Conservation (phyloP, 1,140 invertebrate genomes). For the Neodiprion fabricii region DNA sequence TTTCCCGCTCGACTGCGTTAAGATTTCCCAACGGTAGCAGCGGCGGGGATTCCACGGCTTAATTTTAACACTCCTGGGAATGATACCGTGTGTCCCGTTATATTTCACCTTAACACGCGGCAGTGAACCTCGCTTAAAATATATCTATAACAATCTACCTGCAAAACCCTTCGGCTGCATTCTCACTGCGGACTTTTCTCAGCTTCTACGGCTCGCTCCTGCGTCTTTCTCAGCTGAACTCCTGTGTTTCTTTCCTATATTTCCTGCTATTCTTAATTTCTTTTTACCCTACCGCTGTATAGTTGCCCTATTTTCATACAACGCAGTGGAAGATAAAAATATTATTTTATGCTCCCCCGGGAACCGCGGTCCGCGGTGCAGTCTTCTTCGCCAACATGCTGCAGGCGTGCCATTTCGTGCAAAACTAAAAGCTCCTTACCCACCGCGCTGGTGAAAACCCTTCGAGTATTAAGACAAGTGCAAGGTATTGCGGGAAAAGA, state of each 20-base stretch:
- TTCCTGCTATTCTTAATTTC: background rate
- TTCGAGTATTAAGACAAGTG: too few relatives aligned
- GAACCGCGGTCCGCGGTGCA: too few relatives aligned
- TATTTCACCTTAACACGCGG: background rate
- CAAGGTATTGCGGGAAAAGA: too few relatives aligned
- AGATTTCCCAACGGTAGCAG: slow-evolving; percentile 29
- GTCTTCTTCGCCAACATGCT: too few relatives aligned
- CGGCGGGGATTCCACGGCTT: slow-evolving; percentile 22
- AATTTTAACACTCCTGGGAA: slow-evolving; percentile 39
- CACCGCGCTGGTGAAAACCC: too few relatives aligned
- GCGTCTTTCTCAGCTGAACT: background rate
- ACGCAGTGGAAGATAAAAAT: too few relatives aligned
- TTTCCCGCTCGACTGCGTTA: slow-evolving; percentile 32
- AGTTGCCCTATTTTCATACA: too few relatives aligned
- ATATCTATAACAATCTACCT: background rate
- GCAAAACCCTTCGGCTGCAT: background rate
- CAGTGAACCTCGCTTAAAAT: background rate
- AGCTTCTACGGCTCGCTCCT: background rate
- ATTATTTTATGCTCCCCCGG: too few relatives aligned
- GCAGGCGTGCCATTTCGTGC: too few relatives aligned
- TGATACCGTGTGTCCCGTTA: slow-evolving; percentile 22
- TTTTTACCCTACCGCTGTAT: too few relatives aligned
- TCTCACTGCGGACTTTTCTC: background rate
- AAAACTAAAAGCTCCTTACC: too few relatives aligned
- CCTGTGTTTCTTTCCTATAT: background rate